These are phyloP conservation scores for Chromobotia macracanthus DNA, from an alignment of 2,797 vertebrate species.

Conservation along the genomic window DNA sequence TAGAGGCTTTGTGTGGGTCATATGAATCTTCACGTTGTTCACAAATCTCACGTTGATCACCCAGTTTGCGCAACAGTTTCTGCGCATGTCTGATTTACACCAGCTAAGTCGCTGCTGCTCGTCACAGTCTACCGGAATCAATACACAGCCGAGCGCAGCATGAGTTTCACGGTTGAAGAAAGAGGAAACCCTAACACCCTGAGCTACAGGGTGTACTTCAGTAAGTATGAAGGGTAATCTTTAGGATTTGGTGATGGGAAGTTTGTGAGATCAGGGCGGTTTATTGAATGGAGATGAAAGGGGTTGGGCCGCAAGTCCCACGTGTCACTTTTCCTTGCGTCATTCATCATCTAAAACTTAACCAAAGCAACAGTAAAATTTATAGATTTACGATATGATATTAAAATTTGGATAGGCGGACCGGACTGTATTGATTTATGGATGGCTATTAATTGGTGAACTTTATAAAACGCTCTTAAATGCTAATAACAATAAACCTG, in stretches of 20 bases:
- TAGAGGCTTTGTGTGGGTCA: no score
- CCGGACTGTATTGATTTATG: background rate
- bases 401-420: background rate
- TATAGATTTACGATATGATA: background rate
- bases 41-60: background rate
- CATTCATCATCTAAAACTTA: constrained; percentile 10
- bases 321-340: constrained; percentile 41
- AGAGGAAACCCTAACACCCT: constrained; percentile 82
- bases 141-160: constrained; percentile 49
- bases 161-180: constrained; percentile 85
- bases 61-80: background rate
- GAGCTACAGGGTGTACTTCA: constrained; percentile 87
- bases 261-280: background rate
- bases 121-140: constrained; percentile 25
- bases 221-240: constrained; percentile 77
- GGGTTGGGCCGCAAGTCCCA: constrained; percentile 35
- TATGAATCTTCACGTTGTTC: background rate
- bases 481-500: background rate
- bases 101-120: background rate
- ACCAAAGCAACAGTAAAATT: background rate
- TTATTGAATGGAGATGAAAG: constrained; percentile 20
- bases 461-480: no score
- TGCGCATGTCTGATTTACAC: constrained; percentile 33
- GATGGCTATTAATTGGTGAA: background rate
- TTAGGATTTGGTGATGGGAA: background rate